Percentiles rank a stretch among this genome's conserved stretches.
phyloP scores from a whole-genome alignment of 2,113 vertebrate genomes.

The Cinclus cinclus region DNA sequence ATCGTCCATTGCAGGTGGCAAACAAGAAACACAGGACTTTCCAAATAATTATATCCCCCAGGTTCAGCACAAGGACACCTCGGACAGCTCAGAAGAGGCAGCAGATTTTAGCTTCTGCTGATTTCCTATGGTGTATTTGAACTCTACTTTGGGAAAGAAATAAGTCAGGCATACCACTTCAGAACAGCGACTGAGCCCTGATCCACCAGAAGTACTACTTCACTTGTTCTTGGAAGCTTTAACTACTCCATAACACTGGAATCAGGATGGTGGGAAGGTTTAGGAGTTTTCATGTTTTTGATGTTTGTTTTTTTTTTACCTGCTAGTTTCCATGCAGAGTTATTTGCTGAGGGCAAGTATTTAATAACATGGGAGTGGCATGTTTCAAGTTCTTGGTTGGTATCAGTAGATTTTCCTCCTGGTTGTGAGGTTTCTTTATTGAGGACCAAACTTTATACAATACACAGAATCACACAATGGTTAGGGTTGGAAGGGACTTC shows the following conservation, averaged over 20 bases:
- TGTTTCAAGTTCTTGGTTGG: not conserved
- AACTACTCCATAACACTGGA: not conserved
- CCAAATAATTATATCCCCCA: not conserved
- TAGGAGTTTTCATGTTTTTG: not conserved
- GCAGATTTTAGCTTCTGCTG: not conserved
- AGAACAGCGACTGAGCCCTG: not conserved
- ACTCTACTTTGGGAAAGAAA: not conserved
- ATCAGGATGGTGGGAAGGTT: not conserved
- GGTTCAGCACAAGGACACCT: not conserved
- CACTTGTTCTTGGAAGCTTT: not conserved
- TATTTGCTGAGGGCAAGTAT: not conserved
- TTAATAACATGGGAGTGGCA: not conserved
- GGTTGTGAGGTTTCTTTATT: not conserved
- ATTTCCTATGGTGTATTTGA: not conserved
- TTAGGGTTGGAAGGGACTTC: too few species aligned
- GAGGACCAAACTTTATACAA: not conserved
- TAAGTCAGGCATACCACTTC: not conserved
- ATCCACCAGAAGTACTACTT: not conserved
- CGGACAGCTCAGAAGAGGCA: constrained; percentile 4
- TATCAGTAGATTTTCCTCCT: not conserved
- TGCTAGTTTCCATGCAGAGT: not conserved
- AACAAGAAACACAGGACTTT: not conserved
- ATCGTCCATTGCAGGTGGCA: not conserved
- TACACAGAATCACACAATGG: not conserved
- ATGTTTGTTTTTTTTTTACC: not conserved